Evolutionary conservation across 2,113 vertebrate species (phyloP).

Genomic region (Thomomys bottae): DNA sequence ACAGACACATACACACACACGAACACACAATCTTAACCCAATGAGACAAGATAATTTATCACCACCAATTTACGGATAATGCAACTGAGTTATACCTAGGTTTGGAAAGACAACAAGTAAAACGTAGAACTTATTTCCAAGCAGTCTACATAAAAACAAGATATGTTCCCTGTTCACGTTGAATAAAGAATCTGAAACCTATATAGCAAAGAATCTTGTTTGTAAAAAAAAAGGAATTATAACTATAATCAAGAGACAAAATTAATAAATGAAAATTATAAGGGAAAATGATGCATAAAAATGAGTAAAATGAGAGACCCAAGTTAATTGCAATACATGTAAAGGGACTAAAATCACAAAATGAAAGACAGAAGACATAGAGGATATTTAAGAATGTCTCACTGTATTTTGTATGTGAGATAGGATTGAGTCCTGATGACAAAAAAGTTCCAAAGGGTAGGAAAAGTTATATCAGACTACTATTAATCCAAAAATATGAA

Average conservation of each 20-base stretch:
- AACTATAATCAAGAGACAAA: background rate
- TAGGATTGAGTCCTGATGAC: background rate
- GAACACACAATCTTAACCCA: too few species aligned
- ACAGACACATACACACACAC: too few species aligned
- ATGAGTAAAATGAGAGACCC: background rate
- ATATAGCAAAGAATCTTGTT: background rate
- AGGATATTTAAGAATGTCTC: background rate
- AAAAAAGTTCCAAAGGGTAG: background rate
- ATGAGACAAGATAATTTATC: background rate
- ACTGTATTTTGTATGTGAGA: background rate
- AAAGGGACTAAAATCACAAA: background rate
- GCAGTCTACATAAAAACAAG: background rate
- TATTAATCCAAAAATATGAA: background rate
- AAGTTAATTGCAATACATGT: conserved; percentile 43
- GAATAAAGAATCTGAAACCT: background rate
- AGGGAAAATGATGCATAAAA: background rate
- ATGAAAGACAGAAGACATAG: background rate
- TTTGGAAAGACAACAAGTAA: background rate
- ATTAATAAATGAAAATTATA: background rate
- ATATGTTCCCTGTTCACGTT: background rate
- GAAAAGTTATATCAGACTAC: background rate
- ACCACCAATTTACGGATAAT: background rate
- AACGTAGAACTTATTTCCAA: background rate
- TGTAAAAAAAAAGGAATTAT: background rate
- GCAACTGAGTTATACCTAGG: background rate